phyloP scores from a whole-genome alignment of 2,113 vertebrate genomes.

The Melanerpes aurifrons region DNA sequence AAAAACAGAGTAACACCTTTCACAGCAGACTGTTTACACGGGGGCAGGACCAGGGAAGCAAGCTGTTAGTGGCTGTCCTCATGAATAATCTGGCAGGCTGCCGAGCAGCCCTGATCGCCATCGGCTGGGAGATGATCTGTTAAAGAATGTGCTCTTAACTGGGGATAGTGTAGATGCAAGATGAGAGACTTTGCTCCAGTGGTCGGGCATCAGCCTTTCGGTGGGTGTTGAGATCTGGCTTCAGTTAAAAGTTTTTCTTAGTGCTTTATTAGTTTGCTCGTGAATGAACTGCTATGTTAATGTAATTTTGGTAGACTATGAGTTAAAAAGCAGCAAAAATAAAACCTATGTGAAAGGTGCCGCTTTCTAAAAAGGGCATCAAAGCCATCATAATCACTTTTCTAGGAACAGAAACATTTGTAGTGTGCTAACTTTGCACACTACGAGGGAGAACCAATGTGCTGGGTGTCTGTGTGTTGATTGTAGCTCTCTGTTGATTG shows the following conservation, averaged over 20 bases:
- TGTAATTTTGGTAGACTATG: not conserved
- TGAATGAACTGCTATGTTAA: rapidly evolving
- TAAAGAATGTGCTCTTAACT: not conserved
- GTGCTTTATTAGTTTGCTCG: not conserved
- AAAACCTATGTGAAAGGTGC: not conserved
- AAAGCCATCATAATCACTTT: not conserved
- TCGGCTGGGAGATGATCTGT: not conserved
- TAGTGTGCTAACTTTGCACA: not conserved
- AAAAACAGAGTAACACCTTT: not conserved
- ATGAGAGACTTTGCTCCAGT: not conserved
- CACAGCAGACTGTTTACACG: not conserved
- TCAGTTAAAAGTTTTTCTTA: not conserved
- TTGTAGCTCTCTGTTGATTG: not conserved
- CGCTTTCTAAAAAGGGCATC: not conserved
- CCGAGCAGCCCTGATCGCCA: not conserved
- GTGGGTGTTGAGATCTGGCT: not conserved
- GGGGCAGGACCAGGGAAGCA: not conserved
- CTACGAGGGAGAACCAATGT: not conserved
- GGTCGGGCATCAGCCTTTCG: not conserved
- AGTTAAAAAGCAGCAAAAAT: not conserved
- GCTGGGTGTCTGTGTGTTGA: not conserved
- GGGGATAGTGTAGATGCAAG: not conserved
- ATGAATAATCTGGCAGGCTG: not conserved
- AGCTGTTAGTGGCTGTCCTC: not conserved
- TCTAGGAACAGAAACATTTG: not conserved